Conservation (phyloP, 1,140 invertebrate species). For the Grapholita molesta region DNA sequence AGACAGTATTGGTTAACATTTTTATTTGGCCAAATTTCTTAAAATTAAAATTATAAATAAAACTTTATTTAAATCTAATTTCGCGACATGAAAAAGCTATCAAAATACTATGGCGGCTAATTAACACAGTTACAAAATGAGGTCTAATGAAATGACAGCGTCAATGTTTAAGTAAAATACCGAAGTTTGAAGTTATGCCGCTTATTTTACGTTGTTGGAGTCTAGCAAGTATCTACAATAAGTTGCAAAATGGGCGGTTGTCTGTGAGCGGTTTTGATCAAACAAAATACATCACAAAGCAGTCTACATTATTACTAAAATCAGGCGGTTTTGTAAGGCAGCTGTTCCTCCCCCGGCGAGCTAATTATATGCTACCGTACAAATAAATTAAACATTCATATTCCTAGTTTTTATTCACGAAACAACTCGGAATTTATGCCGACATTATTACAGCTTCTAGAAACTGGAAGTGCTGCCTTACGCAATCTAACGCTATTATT, state of each 20-base stretch:
- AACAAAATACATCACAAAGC: not conserved
- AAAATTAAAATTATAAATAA: slow-evolving; percentile 20
- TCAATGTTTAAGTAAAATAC: not conserved
- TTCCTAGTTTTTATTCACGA: too few species aligned
- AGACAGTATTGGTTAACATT: slow-evolving; percentile 22
- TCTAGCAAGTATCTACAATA: not conserved
- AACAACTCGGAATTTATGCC: too few species aligned
- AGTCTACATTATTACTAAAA: not conserved
- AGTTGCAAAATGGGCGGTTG: not conserved
- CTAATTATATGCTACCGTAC: not conserved
- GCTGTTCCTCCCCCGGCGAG: not conserved
- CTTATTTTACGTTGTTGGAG: not conserved
- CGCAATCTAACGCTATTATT: not conserved
- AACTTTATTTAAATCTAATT: not conserved
- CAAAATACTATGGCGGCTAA: not conserved
- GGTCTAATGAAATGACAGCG: not conserved
- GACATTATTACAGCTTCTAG: too few species aligned
- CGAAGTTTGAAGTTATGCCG: not conserved
- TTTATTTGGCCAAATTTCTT: slow-evolving; percentile 35
- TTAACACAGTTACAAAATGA: not conserved
- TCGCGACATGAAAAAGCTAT: not conserved
- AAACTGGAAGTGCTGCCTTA: not conserved
- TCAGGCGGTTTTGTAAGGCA: not conserved
- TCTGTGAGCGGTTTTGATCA: not conserved
- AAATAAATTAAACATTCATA: too few species aligned